Conservation (phyloP, 1,140 invertebrate species). For the Trichonephila clavata region DNA sequence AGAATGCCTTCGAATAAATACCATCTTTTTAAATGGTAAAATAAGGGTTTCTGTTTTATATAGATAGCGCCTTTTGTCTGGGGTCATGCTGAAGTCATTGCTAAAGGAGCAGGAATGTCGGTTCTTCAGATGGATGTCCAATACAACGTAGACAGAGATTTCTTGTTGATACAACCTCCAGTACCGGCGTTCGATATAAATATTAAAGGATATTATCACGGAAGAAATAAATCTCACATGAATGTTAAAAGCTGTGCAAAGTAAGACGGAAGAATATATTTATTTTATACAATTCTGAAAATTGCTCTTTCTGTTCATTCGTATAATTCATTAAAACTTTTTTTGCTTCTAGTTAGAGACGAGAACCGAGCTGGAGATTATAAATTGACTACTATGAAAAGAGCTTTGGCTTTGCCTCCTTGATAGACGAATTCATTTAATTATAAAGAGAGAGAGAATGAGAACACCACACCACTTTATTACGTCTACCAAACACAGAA, state of each 20-base stretch:
- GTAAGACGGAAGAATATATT: slow-evolving; percentile 78
- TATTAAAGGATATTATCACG: slow-evolving; percentile 81
- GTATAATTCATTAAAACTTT: no score
- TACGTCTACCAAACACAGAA: no score
- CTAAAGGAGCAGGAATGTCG: slow-evolving; percentile 84
- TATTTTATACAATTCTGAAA: background rate
- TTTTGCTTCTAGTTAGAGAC: no score
- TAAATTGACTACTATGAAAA: no score
- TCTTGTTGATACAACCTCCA: slow-evolving; percentile 82
- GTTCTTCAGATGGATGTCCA: slow-evolving; percentile 84
- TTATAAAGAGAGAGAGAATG: no score
- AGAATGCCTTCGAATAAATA: no score
- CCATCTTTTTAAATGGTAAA: no score
- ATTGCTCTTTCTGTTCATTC: background rate
- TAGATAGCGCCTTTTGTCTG: slow-evolving; percentile 82
- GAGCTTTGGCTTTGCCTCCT: no score
- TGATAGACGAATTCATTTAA: no score
- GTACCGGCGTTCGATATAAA: slow-evolving; percentile 82
- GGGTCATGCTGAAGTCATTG: slow-evolving; percentile 83
- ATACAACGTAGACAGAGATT: slow-evolving; percentile 84
- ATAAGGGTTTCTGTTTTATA: no score
- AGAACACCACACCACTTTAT: no score
- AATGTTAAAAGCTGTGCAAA: slow-evolving; percentile 82
- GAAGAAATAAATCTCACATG: slow-evolving; percentile 84
- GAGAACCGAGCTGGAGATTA: no score